Evolutionary conservation across 2,797 vertebrate genomes (phyloP).

Genomic region (Pipistrellus pipistrellus): DNA sequence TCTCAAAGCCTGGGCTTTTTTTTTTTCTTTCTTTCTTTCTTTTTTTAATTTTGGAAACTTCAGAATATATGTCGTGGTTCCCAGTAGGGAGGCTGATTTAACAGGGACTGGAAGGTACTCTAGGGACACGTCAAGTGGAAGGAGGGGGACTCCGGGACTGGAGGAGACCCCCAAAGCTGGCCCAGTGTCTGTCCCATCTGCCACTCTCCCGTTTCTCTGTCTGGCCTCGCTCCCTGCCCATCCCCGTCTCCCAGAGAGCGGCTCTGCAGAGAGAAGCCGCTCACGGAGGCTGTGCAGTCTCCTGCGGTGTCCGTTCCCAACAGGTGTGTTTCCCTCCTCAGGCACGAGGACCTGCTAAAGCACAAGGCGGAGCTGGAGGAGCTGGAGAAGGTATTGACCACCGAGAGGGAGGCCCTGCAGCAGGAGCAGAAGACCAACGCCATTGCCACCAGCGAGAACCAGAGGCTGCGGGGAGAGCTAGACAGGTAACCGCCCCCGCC

Average conservation of each 20-base stretch:
- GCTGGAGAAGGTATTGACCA: constrained; percentile 89
- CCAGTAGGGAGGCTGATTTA: neutral
- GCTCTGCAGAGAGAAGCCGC: neutral
- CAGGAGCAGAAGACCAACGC: constrained; percentile 92
- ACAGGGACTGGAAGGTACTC: neutral
- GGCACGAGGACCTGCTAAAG: constrained; percentile 91
- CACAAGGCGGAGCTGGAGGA: constrained; percentile 93
- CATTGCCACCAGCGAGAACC: constrained; percentile 92
- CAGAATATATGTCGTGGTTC: neutral
- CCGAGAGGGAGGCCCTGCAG: constrained; percentile 91
- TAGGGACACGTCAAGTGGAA: rapidly evolving
- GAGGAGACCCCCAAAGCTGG: neutral
- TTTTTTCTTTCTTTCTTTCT: neutral
- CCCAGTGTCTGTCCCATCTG: rapidly evolving
- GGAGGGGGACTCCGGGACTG: neutral
- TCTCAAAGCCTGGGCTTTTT: neutral
- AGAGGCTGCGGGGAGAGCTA: constrained; percentile 92
- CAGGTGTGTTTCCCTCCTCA: constrained; percentile 67
- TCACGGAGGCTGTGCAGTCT: rapidly evolving
- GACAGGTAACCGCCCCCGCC: constrained; percentile 88
- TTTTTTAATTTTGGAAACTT: neutral
- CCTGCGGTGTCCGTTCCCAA: neutral
- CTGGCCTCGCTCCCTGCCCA: neutral
- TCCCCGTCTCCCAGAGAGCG: neutral
- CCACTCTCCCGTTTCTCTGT: rapidly evolving